Percentiles rank a stretch among this genome's conserved stretches.
phyloP scores from a whole-genome alignment of 2,797 vertebrate species.

The Margarornis squamiger region DNA sequence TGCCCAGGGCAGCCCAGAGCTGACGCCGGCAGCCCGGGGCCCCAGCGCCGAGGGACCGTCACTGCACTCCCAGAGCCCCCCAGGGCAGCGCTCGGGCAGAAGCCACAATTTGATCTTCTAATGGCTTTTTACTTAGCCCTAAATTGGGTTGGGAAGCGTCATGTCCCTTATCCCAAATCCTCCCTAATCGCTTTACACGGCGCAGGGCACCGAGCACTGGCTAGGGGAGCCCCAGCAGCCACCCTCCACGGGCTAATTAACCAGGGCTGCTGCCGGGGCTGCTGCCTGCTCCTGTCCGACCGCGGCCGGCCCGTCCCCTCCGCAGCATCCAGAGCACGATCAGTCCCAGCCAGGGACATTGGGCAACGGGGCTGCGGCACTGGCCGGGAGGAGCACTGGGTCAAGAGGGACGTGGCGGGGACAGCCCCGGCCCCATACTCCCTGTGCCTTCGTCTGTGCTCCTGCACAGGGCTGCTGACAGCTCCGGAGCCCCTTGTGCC shows the following conservation, averaged over 20 bases:
- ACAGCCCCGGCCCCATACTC: not conserved
- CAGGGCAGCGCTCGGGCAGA: not conserved
- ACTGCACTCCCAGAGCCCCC: not conserved
- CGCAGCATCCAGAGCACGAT: accelerated
- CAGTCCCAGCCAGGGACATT: not conserved
- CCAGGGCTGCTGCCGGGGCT: not conserved
- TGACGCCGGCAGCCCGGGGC: accelerated
- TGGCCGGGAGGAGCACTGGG: not conserved
- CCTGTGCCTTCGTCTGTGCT: not conserved
- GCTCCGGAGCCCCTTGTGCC: not conserved
- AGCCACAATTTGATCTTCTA: not conserved
- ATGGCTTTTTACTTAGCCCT: conserved; percentile 25
- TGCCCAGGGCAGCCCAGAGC: not conserved
- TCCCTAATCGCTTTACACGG: not conserved
- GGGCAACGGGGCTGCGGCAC: not conserved
- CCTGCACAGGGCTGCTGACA: not conserved
- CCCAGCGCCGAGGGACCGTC: not conserved
- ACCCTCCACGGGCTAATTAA: not conserved
- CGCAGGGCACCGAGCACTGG: not conserved
- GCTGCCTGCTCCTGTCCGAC: not conserved
- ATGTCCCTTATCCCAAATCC: conserved; percentile 16
- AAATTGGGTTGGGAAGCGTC: conserved; percentile 31
- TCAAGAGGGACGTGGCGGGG: accelerated
- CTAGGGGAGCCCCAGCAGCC: not conserved
- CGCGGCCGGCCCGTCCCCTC: not conserved